Evolutionary conservation across 1,140 invertebrate genomes (phyloP), one percentile per base, ranked within the genome.

Genomic region (Solen grandis): DNA sequence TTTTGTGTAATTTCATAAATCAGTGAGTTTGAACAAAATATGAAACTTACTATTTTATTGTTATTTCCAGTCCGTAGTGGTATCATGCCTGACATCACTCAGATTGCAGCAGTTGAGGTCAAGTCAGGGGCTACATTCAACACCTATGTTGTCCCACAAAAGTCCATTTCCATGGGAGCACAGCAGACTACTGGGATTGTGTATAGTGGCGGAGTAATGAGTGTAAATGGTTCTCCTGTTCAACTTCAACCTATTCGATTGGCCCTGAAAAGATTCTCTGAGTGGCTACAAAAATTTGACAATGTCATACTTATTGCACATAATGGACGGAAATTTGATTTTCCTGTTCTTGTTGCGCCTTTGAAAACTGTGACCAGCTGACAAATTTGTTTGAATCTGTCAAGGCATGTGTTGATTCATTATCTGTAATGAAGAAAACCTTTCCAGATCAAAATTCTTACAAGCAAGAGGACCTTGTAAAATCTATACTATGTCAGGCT

Each of bases 11-110:
- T n/a, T n/a, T n/a, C n/a, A n/a, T n/a, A n/a, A n/a, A n/a, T n/a
- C n/a, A n/a, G n/a, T n/a, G n/a, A n/a, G n/a, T n/a, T n/a, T n/a
- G n/a, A n/a, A n/a, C n/a, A n/a, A n/a, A n/a, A n/a, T n/a, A n/a
- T n/a, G n/a, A n/a, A n/a, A 50, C 46, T 50, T 50, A 50, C 8
- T 60, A 31, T 25, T 60, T 25, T 60, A 5, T 29, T 27, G n/a
- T 60, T 60, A n/a, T n/a, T 60, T 60, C 25, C 57, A 60, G 57
- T 60, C 14, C 57, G 57, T 13, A 60, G 27, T 60, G 57, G 46
- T 13, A 13, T 13, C 46, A 50, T 50, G 19, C 46, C 46, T 13
- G 46, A 50, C 46, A 8, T 50, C 8, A 50, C 46, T 19, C 46
- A 50, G 46, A 50, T 50, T 50, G 46, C 46, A 13, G 46, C 46